Conservation (phyloP, 2,113 vertebrate species). For the Alethe castanea region DNA sequence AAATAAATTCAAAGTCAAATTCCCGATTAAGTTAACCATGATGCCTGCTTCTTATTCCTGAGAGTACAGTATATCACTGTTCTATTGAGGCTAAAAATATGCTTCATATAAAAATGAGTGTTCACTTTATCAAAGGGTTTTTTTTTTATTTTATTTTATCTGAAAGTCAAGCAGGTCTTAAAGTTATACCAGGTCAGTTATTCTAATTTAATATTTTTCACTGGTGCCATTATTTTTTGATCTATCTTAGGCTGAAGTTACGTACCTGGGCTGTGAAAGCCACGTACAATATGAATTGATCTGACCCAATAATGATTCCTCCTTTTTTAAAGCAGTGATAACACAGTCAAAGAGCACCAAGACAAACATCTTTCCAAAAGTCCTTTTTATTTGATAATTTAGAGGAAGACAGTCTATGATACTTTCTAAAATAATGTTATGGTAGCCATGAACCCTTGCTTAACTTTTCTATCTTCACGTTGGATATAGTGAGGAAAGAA, state of each 20-base stretch:
- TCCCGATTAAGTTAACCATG: slow-evolving; percentile 68
- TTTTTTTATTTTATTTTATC: slow-evolving; percentile 59
- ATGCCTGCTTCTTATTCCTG: slow-evolving; percentile 73
- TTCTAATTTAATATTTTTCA: slow-evolving; percentile 35
- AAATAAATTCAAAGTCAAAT: slow-evolving; percentile 79
- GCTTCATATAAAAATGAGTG: slow-evolving; percentile 57
- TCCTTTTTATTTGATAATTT: neutral
- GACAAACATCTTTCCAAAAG: neutral
- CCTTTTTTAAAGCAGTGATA: neutral
- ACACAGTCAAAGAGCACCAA: neutral
- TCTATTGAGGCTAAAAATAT: slow-evolving; percentile 70
- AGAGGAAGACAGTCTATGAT: neutral
- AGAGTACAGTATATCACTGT: slow-evolving; percentile 65
- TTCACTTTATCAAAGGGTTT: slow-evolving; percentile 37
- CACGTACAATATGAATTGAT: neutral
- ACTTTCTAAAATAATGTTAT: neutral
- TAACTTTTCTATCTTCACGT: neutral
- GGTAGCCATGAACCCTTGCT: neutral
- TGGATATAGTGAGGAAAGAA: neutral
- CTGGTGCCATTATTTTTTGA: neutral
- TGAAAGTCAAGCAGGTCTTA: slow-evolving; percentile 70
- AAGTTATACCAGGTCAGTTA: slow-evolving; percentile 63
- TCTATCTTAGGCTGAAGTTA: neutral
- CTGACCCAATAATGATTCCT: neutral
- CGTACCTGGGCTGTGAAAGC: neutral